Base-by-base conservation (phyloP, 1,140 invertebrate genomes). In the Cherax destructor region DNA sequence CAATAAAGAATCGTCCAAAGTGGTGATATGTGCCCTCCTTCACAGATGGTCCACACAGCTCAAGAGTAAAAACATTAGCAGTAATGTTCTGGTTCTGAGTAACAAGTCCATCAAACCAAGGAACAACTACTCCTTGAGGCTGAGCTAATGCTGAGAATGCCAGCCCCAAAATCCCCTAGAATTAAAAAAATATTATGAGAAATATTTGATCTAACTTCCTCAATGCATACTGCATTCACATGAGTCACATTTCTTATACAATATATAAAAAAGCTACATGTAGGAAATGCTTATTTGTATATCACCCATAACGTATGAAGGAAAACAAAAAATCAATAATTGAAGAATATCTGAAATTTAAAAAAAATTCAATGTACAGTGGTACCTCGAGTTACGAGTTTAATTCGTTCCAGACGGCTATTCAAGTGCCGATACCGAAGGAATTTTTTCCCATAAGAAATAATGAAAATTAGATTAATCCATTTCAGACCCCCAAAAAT, bases 81-180 rank as follows among this genome's bases (percentile, higher is more conserved):
- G 77, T 21, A n/a, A n/a, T n/a, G n/a, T n/a, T n/a, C 59, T 88
- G 49, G 74, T 72, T 50, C 56, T 41, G 52, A 21, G 83, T 30
- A 41, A 80, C 78, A 21, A 87, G 50, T 49, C 61, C 84, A 83
- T 91, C 91, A 83, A 93, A 88, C 92, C 92, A 93, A 0, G 93
- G 91, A 2, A 59, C 61, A 9, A 92, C 85, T 50, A 47, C 69
- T 16, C 91, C 84, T 69, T 91, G 80, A 0, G 93, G 93, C 56
- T 91, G 81, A 49, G 94, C 94, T 76, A 95, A 94, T 79, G 93
- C 93, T 47, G 93, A 81, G 93, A 95, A 95, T 9, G 94, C 95
- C 76, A 95, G 86, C 16, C 95, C 95, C 21, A 95, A 84, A 90
- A 95, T 95, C 50, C 95, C 95, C 92, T 95, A 94, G 13, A 90